phyloP scores from a whole-genome alignment of 2,888 invertebrate species.

The Melolontha melolontha region DNA sequence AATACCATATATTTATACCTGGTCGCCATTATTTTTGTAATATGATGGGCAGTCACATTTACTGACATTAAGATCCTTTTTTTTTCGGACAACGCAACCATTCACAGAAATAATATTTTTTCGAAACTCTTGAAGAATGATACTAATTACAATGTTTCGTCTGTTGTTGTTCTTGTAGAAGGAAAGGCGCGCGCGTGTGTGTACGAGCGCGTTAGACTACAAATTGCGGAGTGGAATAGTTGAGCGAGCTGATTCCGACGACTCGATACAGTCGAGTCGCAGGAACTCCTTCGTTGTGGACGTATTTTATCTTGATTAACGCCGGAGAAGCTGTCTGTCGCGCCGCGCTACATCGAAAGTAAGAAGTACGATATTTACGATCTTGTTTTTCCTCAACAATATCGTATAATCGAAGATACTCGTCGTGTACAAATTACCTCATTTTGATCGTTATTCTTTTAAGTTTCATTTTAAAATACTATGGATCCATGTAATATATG shows the following conservation, averaged over 20 bases:
- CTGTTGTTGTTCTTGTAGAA: not conserved
- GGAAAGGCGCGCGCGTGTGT: not conserved
- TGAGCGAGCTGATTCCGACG: constrained; percentile 3
- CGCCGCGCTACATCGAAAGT: constrained; percentile 36
- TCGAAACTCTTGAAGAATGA: not conserved
- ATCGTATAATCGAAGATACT: constrained; percentile 40
- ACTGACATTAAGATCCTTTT: constrained; percentile 29
- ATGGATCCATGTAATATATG: too few species aligned
- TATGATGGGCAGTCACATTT: constrained; percentile 38
- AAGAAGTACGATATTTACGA: constrained; percentile 41
- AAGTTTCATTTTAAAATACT: constrained; percentile 13
- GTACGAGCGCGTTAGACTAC: not conserved
- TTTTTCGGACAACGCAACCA: constrained; percentile 18
- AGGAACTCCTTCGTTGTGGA: constrained; percentile 19
- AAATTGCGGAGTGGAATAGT: constrained; percentile 18
- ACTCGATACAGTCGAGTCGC: constrained; percentile 12
- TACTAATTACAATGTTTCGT: constrained; percentile 26
- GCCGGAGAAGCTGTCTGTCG: constrained; percentile 32
- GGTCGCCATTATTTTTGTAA: constrained; percentile 37
- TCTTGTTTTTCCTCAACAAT: constrained; percentile 41
- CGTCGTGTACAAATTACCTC: constrained; percentile 42
- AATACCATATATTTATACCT: constrained; percentile 41
- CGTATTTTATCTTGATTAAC: constrained; percentile 42
- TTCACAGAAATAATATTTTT: constrained; percentile 20
- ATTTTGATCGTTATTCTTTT: constrained; percentile 36